Evolutionary conservation across 2,113 vertebrate species (phyloP).

Genomic region (Pyrgilauda ruficollis): DNA sequence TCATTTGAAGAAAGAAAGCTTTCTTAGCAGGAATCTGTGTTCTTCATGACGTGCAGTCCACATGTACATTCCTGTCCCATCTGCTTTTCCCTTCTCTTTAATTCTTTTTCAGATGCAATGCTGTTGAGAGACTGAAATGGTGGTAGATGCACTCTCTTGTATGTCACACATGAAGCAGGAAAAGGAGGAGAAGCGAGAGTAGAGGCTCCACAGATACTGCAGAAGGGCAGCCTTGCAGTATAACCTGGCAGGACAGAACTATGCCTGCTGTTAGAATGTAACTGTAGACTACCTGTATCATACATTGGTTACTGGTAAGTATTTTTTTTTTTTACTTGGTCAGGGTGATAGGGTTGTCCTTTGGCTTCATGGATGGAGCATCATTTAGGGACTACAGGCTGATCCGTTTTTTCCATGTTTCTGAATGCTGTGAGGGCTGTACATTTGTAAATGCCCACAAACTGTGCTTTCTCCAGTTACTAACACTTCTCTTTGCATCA

Average conservation of each 20-base stretch:
- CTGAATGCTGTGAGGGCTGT: neutral
- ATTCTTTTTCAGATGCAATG: slow-evolving; percentile 71
- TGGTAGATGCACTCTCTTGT: slow-evolving; percentile 67
- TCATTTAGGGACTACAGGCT: neutral
- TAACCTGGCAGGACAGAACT: slow-evolving; percentile 44
- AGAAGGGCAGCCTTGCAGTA: slow-evolving; percentile 51
- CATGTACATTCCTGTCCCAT: slow-evolving; percentile 57
- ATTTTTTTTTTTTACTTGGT: neutral
- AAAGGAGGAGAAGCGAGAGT: slow-evolving; percentile 56
- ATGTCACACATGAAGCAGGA: slow-evolving; percentile 61
- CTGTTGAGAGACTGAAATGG: slow-evolving; percentile 66
- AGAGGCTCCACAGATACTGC: slow-evolving; percentile 49
- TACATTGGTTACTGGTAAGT: slow-evolving; percentile 52
- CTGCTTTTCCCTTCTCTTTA: slow-evolving; percentile 63
- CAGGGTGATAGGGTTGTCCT: neutral
- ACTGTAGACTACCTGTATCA: slow-evolving; percentile 38
- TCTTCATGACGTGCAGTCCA: slow-evolving; percentile 9
- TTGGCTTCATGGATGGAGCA: neutral
- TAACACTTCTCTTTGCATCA: neutral
- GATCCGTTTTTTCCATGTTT: neutral
- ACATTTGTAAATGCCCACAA: neutral
- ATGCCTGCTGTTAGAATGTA: slow-evolving; percentile 59
- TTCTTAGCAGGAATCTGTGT: neutral
- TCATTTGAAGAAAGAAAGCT: slow-evolving; percentile 8
- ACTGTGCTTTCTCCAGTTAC: neutral